A percentile compares a stretch with the other conserved stretches of the same genome.
Conservation (phyloP, 2,888 invertebrate species). For the Pollenia griseotomentosa region DNA sequence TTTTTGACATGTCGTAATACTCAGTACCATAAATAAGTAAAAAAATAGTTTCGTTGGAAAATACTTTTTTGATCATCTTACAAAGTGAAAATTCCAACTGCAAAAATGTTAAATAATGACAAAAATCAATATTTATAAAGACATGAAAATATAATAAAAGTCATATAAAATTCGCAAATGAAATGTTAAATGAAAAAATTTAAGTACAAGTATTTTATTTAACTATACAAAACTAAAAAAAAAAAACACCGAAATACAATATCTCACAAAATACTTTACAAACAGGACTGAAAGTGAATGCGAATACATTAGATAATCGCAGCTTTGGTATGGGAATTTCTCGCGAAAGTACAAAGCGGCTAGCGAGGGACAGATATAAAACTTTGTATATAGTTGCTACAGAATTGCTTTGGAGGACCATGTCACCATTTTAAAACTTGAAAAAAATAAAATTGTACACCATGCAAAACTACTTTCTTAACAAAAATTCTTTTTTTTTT, state of each 20-base stretch:
- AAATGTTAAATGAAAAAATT: neutral
- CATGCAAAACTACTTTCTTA: too few species aligned
- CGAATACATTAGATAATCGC: too few species aligned
- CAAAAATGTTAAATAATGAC: neutral
- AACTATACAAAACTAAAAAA: neutral
- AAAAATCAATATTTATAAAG: constrained; percentile 28
- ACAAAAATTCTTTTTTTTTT: too few species aligned
- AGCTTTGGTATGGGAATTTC: too few species aligned
- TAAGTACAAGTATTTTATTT: neutral
- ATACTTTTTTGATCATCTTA: neutral
- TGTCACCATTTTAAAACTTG: neutral
- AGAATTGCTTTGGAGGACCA: neutral
- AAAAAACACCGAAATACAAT: neutral
- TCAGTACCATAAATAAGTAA: neutral
- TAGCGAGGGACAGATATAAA: too few species aligned
- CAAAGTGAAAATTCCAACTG: neutral
- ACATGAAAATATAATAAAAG: constrained; percentile 22
- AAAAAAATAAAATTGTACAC: neutral
- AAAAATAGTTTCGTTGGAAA: neutral
- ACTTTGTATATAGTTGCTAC: too few species aligned
- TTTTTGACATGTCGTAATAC: too few species aligned
- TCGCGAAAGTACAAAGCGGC: too few species aligned
- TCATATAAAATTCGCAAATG: constrained; percentile 19
- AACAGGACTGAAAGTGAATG: too few species aligned
- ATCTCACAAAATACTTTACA: neutral